Percentiles rank a stretch among this genome's conserved stretches.
Conservation (phyloP, 1,140 invertebrate genomes). For the Lasioglossum baleicum region DNA sequence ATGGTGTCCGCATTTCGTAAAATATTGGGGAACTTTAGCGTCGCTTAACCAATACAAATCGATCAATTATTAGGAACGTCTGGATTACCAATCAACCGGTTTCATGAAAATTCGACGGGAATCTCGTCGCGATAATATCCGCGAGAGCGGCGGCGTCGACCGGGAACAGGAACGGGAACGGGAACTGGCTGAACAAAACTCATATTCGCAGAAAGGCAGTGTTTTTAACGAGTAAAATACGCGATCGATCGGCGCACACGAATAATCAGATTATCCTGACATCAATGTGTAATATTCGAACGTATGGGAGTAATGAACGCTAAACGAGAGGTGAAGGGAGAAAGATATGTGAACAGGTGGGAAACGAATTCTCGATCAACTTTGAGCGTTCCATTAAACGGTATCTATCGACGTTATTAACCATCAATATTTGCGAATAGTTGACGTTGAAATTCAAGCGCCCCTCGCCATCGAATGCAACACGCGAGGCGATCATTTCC, state of each 20-base stretch:
- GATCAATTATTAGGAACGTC: not conserved
- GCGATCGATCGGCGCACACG: constrained; percentile 32
- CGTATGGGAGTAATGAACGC: constrained; percentile 29
- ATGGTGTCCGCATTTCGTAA: too few relatives aligned
- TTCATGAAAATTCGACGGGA: constrained; percentile 1
- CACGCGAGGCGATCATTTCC: constrained; percentile 13
- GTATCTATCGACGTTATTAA: constrained; percentile 40
- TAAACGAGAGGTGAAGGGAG: constrained; percentile 41
- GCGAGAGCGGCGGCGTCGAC: too few relatives aligned
- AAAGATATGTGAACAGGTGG: constrained; percentile 34
- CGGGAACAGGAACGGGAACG: too few relatives aligned
- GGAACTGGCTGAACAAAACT: not conserved
- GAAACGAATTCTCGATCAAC: constrained; percentile 45
- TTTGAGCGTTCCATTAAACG: constrained; percentile 43
- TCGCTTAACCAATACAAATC: too few relatives aligned
- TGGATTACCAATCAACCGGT: not conserved
- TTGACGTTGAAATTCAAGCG: constrained; percentile 35
- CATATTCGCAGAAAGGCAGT: constrained; percentile 12
- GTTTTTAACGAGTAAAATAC: constrained; percentile 40
- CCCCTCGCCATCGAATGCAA: not conserved
- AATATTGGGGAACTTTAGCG: too few relatives aligned
- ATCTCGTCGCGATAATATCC: not conserved
- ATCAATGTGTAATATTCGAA: constrained; percentile 42
- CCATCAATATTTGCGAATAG: constrained; percentile 48
- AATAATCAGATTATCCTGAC: constrained; percentile 44